These are phyloP conservation scores for Tetraodon nigroviridis DNA, from an alignment of 2,113 vertebrate species.

Conservation along the genomic window DNA sequence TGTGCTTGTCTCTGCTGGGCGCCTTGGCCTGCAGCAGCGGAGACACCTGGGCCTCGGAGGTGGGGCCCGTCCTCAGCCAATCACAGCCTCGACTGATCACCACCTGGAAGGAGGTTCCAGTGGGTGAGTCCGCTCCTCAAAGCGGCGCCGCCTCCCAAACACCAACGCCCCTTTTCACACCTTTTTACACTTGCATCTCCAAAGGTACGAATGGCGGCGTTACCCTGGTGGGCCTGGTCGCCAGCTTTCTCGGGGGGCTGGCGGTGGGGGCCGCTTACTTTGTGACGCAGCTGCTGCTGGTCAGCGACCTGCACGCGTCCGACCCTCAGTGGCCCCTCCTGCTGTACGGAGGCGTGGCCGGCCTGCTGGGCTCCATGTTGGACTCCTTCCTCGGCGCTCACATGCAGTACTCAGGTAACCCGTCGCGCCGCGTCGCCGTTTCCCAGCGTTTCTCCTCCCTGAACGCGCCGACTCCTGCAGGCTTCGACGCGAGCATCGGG, in stretches of 20 bases:
- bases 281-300: slow-evolving; percentile 78
- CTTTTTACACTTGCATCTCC: not conserved
- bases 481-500: slow-evolving; percentile 82
- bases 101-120: slow-evolving; percentile 89
- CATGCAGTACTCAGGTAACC: slow-evolving; percentile 90
- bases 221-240: slow-evolving; percentile 80
- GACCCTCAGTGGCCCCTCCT: slow-evolving; percentile 92
- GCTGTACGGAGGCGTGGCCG: slow-evolving; percentile 81
- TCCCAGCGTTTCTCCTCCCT: not conserved
- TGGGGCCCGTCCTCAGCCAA: slow-evolving; percentile 83
- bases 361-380: slow-evolving; percentile 88
- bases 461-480: slow-evolving; percentile 58
- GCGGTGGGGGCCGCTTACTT: slow-evolving; percentile 84
- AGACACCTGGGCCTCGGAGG: slow-evolving; percentile 95
- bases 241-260: slow-evolving; percentile 86
- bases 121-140: slow-evolving; percentile 71
- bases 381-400: slow-evolving; percentile 93
- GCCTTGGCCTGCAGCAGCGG: slow-evolving; percentile 86
- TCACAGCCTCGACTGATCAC: slow-evolving; percentile 87
- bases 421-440: too few species aligned
- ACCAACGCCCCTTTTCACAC: not conserved
- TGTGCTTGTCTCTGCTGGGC: slow-evolving; percentile 92
- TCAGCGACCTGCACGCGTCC: slow-evolving; percentile 81
- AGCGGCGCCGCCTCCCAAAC: not conserved
- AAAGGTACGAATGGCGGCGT: slow-evolving; percentile 93